Evolutionary conservation across 1,140 invertebrate species (phyloP).

Genomic region (Drosophila willistoni): DNA sequence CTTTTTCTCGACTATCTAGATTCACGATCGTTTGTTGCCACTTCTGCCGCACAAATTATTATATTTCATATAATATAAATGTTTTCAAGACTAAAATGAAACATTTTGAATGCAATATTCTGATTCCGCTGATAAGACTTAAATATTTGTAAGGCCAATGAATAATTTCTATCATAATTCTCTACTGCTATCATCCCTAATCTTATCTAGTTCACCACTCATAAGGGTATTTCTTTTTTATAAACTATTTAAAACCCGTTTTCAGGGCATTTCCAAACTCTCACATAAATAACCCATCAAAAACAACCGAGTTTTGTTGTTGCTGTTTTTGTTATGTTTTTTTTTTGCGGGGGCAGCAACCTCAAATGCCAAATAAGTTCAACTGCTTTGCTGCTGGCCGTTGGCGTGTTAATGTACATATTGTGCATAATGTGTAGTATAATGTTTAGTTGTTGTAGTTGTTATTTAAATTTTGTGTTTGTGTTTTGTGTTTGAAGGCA

Average conservation of each 20-base stretch:
- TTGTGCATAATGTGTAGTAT: conserved; percentile 19
- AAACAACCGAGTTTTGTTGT: conserved; percentile 10
- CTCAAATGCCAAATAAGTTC: conserved; percentile 67
- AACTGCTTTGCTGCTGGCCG: conserved; percentile 29
- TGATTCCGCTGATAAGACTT: too few relatives aligned
- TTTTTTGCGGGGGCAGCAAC: conserved; percentile 68
- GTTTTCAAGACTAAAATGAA: too few relatives aligned
- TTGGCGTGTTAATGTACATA: conserved; percentile 28
- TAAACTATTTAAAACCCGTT: conserved; percentile 13
- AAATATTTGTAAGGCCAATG: too few relatives aligned
- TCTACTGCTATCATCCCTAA: neutral
- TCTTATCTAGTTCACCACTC: neutral
- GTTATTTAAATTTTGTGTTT: neutral
- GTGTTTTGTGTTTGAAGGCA: neutral
- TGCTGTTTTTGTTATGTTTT: neutral
- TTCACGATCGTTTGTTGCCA: too few relatives aligned
- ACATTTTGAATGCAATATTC: too few relatives aligned
- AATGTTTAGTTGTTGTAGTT: conserved; percentile 5
- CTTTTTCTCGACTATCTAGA: too few relatives aligned
- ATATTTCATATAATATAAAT: too few relatives aligned
- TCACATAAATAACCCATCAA: conserved; percentile 21
- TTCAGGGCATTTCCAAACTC: conserved; percentile 35
- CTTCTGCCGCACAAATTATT: too few relatives aligned
- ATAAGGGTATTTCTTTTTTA: neutral
- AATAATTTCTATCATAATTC: too few relatives aligned